These are phyloP conservation scores for Anthrax anthrax DNA, from an alignment of 2,888 invertebrate species.

Conservation along the genomic window DNA sequence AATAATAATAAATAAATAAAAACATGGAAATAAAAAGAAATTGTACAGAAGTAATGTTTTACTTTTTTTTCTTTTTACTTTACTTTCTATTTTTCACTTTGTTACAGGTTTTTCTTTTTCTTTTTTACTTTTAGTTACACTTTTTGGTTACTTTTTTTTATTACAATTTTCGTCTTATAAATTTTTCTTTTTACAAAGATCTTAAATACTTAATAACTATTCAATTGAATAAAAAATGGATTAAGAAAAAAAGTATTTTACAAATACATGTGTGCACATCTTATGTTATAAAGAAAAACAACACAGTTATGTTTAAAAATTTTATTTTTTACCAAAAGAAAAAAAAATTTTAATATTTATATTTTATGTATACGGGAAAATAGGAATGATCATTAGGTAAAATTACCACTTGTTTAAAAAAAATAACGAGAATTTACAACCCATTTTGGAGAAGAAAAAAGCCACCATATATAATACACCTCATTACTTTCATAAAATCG, in stretches of 20 bases:
- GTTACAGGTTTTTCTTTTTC: not conserved
- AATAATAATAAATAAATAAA: not conserved
- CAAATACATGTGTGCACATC: not conserved
- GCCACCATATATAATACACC: no score
- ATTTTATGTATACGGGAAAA: no score
- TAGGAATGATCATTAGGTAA: no score
- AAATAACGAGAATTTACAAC: no score
- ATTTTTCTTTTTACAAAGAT: no score
- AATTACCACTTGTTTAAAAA: no score
- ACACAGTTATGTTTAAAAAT: not conserved
- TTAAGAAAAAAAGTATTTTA: no score
- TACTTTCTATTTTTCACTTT: conserved; percentile 3
- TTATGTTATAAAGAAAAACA: not conserved
- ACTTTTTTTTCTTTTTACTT: conserved; percentile 2
- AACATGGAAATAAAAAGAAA: not conserved
- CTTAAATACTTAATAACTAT: no score
- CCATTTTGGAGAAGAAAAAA: no score
- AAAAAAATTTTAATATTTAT: not conserved
- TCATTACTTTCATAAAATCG: no score
- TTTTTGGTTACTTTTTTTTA: not conserved
- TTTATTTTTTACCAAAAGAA: not conserved
- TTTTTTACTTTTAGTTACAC: not conserved
- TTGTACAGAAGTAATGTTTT: not conserved
- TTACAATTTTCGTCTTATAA: not conserved
- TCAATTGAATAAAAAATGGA: no score